These are phyloP conservation scores for Pseudomyrmex flavicornis DNA, from an alignment of 1,140 invertebrate species.

Conservation along the genomic window DNA sequence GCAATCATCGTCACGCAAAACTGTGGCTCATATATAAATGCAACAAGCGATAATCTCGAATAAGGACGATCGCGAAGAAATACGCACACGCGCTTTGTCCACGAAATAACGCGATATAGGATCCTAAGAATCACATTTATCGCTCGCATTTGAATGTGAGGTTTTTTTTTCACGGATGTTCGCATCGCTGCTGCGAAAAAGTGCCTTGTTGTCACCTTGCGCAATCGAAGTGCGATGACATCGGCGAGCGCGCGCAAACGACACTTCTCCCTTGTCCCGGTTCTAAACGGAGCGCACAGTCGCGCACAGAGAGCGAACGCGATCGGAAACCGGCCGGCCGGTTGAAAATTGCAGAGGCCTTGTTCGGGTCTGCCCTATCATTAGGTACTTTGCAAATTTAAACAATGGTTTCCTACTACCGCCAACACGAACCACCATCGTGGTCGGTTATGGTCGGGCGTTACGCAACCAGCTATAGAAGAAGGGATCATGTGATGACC, in stretches of 20 bases:
- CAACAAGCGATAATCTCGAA: not conserved
- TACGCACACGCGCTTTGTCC: not conserved
- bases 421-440: constrained; percentile 70
- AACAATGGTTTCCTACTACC: constrained; percentile 82
- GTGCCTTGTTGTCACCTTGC: not conserved
- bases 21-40: not conserved
- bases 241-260: not conserved
- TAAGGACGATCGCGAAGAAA: not conserved
- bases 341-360: constrained; percentile 81
- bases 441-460: constrained; percentile 61
- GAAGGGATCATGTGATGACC: constrained; percentile 62
- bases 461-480: constrained; percentile 56
- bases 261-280: constrained; percentile 10
- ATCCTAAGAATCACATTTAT: not conserved
- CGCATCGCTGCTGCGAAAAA: constrained; percentile 37
- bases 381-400: constrained; percentile 84
- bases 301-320: constrained; percentile 24
- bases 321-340: constrained; percentile 76
- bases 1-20: no score
- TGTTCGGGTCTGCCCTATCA: constrained; percentile 79
- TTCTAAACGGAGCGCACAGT: constrained; percentile 10
- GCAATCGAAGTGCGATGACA: constrained; percentile 37
- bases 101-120: not conserved
- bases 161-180: constrained; percentile 23
- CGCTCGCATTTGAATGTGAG: not conserved